Base-by-base conservation (phyloP, 92 coral and sea anemone genomes). In the Pocillopora meandrina region DNA sequence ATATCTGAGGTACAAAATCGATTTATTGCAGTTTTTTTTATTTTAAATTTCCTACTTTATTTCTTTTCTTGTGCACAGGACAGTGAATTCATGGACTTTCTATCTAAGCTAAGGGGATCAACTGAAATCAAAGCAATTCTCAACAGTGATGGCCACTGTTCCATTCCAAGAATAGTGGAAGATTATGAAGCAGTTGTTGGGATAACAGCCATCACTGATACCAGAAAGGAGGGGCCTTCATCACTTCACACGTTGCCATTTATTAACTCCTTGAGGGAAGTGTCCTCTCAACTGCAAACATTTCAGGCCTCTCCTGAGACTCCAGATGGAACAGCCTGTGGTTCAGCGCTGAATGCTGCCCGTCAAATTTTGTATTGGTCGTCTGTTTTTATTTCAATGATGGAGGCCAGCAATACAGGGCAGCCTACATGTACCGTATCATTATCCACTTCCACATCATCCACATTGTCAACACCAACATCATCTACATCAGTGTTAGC, bases 261-360 rank as follows among this genome's bases (percentile, higher is more conserved):
- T 21, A 72, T 72, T 11, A 72, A 72, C 26, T 72, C 76, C 76
- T 72, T 72, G 76, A 72, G 76, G 76, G 76, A 72, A 72, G 76
- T 72, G 12, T 72, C 76, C 55, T 72, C 76, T 33, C 76, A 72
- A 4, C 18, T 72, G 55, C 1, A 17, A 42, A 76, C 84, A 80
- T 80, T 80, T 72, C 76, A 80, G 55, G 70, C 77, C 26, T 55
- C 61, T 66, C 76, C 76, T 5, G 76, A 72, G 9, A 71, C 69
- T 58, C 86, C 86, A 18, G 85, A 66, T 49, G 56, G 65, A 56
- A 82, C 47, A 23, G 67, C 69, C 10, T 36, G 64, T 20, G 49
- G 79, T 47, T 82, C 72, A 71, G 86, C 86, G 10, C 67, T 70
- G 66, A 82, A 72, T 82, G 86, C 86, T 49, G 79, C 86, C 75